phyloP scores from a whole-genome alignment of 2,888 invertebrate genomes.

The Cistogaster globosa region DNA sequence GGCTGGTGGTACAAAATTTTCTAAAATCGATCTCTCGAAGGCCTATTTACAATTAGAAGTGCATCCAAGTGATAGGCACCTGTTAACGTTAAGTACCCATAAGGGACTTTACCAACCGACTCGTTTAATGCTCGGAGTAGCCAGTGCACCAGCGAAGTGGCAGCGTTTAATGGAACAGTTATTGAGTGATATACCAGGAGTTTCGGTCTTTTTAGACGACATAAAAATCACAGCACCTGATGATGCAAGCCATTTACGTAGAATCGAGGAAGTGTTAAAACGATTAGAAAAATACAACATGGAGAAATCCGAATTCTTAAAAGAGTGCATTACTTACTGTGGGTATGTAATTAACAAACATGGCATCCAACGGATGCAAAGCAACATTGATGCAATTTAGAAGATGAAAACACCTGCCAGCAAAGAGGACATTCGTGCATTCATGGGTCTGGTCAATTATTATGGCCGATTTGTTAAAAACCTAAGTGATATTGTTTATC shows the following conservation, averaged over 20 bases:
- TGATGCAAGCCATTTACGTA: conserved; percentile 73
- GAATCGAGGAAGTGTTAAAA: conserved; percentile 73
- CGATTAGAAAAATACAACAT: conserved; percentile 73
- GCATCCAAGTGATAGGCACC: conserved; percentile 75
- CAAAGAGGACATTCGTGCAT: conserved; percentile 74
- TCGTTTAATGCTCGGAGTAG: conserved; percentile 77
- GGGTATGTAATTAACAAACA: conserved; percentile 75
- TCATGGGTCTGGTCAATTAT: conserved; percentile 70
- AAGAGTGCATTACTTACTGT: conserved; percentile 74
- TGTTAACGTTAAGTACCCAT: conserved; percentile 78
- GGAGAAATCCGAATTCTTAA: conserved; percentile 75
- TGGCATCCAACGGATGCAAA: conserved; percentile 73
- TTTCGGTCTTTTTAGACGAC: conserved; percentile 57
- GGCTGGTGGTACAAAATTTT: conserved; percentile 68
- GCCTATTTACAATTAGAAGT: conserved; percentile 80
- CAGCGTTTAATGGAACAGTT: conserved; percentile 76
- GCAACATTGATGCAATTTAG: conserved; percentile 72
- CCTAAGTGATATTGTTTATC: conserved; percentile 74
- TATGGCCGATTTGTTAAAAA: conserved; percentile 78
- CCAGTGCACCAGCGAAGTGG: conserved; percentile 77
- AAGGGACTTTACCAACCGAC: conserved; percentile 77
- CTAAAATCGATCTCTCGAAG: conserved; percentile 76
- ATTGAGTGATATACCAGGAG: conserved; percentile 74
- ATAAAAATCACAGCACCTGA: conserved; percentile 73
- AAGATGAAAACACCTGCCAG: background rate